Conservation (phyloP, 2,888 invertebrate species). For the Orthosia gracilis region DNA sequence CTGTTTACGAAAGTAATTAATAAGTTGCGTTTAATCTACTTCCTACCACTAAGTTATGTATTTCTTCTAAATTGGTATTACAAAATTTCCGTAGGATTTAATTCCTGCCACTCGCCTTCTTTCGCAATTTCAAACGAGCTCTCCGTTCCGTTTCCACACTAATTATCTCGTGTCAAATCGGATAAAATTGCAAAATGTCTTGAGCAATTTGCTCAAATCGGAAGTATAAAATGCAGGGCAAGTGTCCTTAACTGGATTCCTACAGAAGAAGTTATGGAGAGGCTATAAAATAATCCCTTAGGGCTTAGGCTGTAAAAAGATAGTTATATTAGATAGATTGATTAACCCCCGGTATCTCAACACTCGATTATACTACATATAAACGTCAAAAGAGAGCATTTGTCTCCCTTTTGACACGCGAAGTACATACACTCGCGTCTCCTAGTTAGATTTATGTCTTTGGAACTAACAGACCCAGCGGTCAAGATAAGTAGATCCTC, state of each 20-base stretch:
- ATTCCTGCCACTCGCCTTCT: neutral
- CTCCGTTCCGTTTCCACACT: conserved; percentile 31
- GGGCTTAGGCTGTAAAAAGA: conserved; percentile 7
- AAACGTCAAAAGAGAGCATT: too few species aligned
- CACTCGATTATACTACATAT: too few species aligned
- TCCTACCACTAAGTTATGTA: too few species aligned
- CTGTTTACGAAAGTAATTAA: too few species aligned
- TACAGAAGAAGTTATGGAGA: conserved; percentile 20
- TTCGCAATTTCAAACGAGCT: conserved; percentile 34
- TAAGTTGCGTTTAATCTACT: too few species aligned
- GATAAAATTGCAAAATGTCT: conserved; percentile 36
- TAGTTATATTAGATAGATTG: too few species aligned
- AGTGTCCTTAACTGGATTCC: conserved; percentile 28
- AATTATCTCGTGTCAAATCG: conserved; percentile 35
- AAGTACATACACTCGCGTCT: too few species aligned
- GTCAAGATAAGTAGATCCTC: neutral
- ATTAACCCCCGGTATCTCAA: too few species aligned
- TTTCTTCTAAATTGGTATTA: neutral
- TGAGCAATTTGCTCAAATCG: conserved; percentile 49
- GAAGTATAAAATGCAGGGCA: conserved; percentile 44
- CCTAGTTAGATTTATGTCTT: too few species aligned
- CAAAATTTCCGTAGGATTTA: conserved; percentile 3
- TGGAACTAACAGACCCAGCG: too few species aligned
- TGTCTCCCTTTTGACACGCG: too few species aligned
- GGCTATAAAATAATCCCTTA: conserved; percentile 2